These are phyloP conservation scores for Mastomys natalensis DNA, from an alignment of 2,113 vertebrate species.

Conservation along the genomic window DNA sequence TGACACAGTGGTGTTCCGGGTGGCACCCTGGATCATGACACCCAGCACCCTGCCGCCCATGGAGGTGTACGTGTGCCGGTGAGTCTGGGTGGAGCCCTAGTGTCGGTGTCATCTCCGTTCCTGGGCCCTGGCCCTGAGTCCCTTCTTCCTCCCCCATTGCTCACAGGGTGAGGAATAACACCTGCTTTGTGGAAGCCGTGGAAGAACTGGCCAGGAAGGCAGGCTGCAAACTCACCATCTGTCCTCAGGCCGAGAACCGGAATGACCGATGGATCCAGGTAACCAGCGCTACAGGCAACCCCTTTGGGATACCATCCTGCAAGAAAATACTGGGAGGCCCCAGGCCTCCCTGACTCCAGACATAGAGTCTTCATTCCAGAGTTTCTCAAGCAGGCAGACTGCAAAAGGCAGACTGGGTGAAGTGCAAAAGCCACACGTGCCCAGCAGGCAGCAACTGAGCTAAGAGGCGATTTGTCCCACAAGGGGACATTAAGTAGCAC, in stretches of 20 bases:
- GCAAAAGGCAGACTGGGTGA: too few species aligned
- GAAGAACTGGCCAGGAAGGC: constrained; percentile 79
- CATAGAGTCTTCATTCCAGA: background rate
- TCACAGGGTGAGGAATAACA: constrained; percentile 80
- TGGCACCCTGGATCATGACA: constrained; percentile 97
- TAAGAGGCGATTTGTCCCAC: background rate
- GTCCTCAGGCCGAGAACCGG: constrained; percentile 85
- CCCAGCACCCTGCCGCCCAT: constrained; percentile 91
- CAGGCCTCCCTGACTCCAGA: background rate
- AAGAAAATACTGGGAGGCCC: background rate
- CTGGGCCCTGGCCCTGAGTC: background rate
- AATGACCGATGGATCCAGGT: constrained; percentile 97
- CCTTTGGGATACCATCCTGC: accelerated
- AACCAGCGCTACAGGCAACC: accelerated
- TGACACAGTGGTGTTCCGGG: constrained; percentile 90
- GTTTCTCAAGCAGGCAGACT: background rate
- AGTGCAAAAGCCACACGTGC: accelerated
- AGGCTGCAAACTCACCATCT: constrained; percentile 88
- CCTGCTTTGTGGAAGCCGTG: constrained; percentile 87
- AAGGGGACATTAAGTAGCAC: background rate
- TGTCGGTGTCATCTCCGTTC: accelerated
- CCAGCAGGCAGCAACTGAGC: background rate
- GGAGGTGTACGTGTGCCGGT: constrained; percentile 93
- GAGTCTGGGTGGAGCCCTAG: background rate
- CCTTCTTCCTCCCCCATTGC: accelerated